Percentiles rank a stretch among this genome's conserved stretches.
These are phyloP conservation scores for Cotesia vestalis DNA, from an alignment of 1,140 invertebrate species.

Conservation along the genomic window DNA sequence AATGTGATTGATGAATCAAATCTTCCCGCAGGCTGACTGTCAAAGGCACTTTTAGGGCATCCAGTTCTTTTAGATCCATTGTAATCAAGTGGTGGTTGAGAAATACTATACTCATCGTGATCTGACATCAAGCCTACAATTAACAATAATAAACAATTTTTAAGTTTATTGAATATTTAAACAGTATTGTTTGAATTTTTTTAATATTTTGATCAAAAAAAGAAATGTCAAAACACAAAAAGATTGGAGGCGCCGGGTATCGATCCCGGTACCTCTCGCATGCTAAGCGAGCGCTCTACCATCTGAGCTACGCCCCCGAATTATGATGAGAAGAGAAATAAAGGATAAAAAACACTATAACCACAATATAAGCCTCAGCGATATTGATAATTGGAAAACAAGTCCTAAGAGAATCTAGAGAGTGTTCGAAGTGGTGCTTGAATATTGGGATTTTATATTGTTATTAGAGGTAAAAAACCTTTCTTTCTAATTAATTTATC, in stretches of 20 bases:
- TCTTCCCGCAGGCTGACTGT: constrained; percentile 52
- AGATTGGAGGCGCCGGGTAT: constrained; percentile 79
- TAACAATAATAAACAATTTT: too few species aligned
- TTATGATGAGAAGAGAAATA: neutral
- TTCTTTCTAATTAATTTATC: neutral
- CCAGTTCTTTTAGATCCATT: constrained; percentile 51
- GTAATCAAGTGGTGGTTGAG: constrained; percentile 42
- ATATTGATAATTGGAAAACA: neutral
- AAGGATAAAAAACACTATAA: neutral
- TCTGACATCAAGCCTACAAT: constrained; percentile 42
- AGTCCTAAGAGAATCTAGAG: constrained; percentile 55
- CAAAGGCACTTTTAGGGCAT: constrained; percentile 46
- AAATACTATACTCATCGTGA: constrained; percentile 33
- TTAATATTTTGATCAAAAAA: constrained; percentile 23
- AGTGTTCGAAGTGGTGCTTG: constrained; percentile 56
- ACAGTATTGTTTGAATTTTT: neutral
- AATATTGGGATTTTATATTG: constrained; percentile 45
- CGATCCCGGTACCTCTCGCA: constrained; percentile 87
- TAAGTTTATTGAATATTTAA: too few species aligned
- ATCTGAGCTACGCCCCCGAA: constrained; percentile 82
- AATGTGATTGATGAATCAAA: constrained; percentile 64
- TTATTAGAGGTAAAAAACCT: constrained; percentile 33
- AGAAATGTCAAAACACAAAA: constrained; percentile 22
- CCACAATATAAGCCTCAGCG: too few species aligned
- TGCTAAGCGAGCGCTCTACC: constrained; percentile 89